Percentiles rank a stretch among this genome's conserved stretches.
These are phyloP conservation scores for Phortica okadai DNA, from an alignment of 2,888 invertebrate species.

Conservation along the genomic window DNA sequence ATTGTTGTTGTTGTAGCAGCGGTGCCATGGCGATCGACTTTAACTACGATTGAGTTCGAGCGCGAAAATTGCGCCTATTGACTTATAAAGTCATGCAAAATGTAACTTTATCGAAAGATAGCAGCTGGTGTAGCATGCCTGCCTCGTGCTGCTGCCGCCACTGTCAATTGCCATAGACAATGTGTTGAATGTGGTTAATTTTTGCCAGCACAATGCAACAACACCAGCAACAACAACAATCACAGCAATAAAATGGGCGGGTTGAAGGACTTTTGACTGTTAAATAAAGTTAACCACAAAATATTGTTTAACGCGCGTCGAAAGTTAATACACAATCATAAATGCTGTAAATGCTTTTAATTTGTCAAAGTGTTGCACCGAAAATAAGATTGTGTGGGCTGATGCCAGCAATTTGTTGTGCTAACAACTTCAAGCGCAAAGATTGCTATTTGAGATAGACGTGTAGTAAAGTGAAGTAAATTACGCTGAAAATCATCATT, in stretches of 20 bases:
- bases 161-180: neutral
- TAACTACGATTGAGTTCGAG: constrained; percentile 4
- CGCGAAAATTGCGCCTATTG: constrained; percentile 18
- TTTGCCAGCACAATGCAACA: too few species aligned
- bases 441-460: neutral
- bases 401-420: constrained; percentile 1
- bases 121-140: constrained; percentile 7
- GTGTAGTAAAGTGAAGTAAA: too few species aligned
- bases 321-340: constrained; percentile 42
- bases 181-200: neutral
- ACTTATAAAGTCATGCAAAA: constrained; percentile 24
- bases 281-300: constrained; percentile 56
- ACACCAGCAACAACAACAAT: too few species aligned
- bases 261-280: neutral
- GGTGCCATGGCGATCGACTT: constrained; percentile 3
- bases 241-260: neutral
- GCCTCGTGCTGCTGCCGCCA: neutral
- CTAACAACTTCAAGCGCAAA: constrained; percentile 11
- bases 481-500: too few species aligned
- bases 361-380: constrained; percentile 60
- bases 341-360: constrained; percentile 63
- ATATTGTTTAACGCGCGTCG: constrained; percentile 67
- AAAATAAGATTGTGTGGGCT: neutral
- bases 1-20: neutral
- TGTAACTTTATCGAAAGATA: constrained; percentile 5